These are phyloP conservation scores for Psylliodes chrysocephalus DNA, from an alignment of 2,888 invertebrate species.

Conservation along the genomic window DNA sequence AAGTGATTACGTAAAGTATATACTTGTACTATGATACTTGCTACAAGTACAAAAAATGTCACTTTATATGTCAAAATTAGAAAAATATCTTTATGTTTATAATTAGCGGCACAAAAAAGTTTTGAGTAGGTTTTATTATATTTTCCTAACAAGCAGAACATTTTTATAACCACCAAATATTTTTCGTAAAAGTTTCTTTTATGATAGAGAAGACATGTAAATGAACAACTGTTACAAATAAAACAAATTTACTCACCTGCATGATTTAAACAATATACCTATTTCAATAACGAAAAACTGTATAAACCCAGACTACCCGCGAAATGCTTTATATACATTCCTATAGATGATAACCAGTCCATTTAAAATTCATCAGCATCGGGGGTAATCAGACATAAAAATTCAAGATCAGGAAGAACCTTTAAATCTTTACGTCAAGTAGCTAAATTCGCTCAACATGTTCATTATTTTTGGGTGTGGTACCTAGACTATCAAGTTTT, in stretches of 20 bases:
- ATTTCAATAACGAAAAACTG: constrained; percentile 51
- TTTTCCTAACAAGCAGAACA: too few species aligned
- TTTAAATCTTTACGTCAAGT: constrained; percentile 8
- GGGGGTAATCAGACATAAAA: constrained; percentile 17
- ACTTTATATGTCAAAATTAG: too few species aligned
- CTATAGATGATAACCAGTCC: constrained; percentile 25
- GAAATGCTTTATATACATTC: constrained; percentile 38
- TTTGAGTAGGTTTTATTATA: too few species aligned
- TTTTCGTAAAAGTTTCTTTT: too few species aligned
- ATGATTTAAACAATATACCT: constrained; percentile 47
- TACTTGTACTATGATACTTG: too few species aligned
- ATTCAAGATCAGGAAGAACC: constrained; percentile 16
- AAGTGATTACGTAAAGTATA: too few species aligned
- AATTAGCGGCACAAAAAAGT: too few species aligned
- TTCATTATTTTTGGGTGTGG: neutral
- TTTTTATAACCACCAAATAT: too few species aligned
- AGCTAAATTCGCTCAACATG: neutral
- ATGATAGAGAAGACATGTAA: too few species aligned
- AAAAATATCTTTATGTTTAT: too few species aligned
- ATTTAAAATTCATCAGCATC: neutral
- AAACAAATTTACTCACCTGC: constrained; percentile 40
- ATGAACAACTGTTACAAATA: neutral
- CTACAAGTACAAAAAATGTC: too few species aligned
- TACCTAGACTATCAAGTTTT: neutral
- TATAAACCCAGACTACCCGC: too few species aligned